Conservation (phyloP, 2,888 invertebrate species). For the Bombylius major region DNA sequence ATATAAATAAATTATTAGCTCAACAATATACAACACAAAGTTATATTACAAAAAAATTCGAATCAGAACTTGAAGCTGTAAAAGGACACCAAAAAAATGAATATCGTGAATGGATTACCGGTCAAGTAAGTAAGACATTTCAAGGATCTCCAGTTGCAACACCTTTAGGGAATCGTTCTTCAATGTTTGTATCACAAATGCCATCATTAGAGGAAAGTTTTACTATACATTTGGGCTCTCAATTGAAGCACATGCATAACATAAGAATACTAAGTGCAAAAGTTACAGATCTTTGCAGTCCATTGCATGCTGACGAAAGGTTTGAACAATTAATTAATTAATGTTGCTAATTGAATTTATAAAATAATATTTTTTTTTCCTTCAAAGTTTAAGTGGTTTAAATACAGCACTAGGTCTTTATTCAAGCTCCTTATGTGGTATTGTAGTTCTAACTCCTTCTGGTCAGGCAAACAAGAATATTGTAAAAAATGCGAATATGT, state of each 20-base stretch:
- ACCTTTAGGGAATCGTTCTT: constrained; percentile 34
- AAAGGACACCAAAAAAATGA: constrained; percentile 74
- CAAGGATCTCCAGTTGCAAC: constrained; percentile 28
- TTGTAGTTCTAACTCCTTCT: constrained; percentile 59
- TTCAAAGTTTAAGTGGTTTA: constrained; percentile 40
- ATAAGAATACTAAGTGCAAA: constrained; percentile 80
- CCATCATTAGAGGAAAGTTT: constrained; percentile 80
- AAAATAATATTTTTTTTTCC: background rate
- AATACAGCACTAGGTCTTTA: constrained; percentile 91
- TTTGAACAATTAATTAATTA: constrained; percentile 7
- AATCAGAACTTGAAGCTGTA: constrained; percentile 71
- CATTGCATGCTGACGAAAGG: constrained; percentile 38
- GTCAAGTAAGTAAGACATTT: constrained; percentile 33
- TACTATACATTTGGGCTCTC: constrained; percentile 94
- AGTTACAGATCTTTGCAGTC: constrained; percentile 64
- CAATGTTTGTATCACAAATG: constrained; percentile 36
- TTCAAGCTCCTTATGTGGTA: constrained; percentile 77
- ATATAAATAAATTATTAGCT: constrained; percentile 74
- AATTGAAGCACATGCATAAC: constrained; percentile 97
- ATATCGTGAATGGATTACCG: constrained; percentile 75
- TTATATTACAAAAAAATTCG: constrained; percentile 73
- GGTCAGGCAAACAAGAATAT: constrained; percentile 33
- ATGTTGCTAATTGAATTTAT: background rate
- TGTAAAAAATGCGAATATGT: constrained; percentile 38
- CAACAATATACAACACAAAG: constrained; percentile 73